Conservation (phyloP, 2,797 vertebrate species). For the Pangasius larnaudii region DNA sequence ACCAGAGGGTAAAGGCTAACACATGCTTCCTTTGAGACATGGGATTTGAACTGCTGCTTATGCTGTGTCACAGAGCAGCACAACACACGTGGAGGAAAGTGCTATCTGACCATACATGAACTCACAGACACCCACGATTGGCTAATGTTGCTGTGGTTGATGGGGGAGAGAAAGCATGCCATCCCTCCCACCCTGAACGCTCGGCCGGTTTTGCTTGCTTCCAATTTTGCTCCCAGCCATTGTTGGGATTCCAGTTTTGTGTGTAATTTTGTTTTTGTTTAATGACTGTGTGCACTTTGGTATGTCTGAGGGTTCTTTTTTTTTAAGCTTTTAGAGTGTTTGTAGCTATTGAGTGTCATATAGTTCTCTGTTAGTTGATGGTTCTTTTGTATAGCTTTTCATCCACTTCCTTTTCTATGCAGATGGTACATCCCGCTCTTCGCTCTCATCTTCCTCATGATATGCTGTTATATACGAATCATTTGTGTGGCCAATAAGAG, state of each 20-base stretch:
- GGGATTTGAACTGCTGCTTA: too few relatives aligned
- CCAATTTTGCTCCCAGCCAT: background rate
- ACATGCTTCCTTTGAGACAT: background rate
- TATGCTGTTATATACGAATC: slow-evolving; percentile 81
- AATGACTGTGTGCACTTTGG: background rate
- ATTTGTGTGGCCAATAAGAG: slow-evolving; percentile 82
- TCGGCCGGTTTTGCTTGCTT: background rate
- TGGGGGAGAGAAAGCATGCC: background rate
- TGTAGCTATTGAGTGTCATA: background rate
- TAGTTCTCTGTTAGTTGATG: background rate
- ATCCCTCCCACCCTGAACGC: background rate
- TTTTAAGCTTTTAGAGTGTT: background rate
- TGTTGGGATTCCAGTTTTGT: background rate
- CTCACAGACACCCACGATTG: background rate
- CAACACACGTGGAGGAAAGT: background rate
- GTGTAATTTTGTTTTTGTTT: background rate
- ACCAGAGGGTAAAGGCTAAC: background rate
- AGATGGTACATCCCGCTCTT: slow-evolving; percentile 83
- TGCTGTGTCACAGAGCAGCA: background rate
- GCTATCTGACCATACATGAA: background rate
- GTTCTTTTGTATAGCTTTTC: background rate
- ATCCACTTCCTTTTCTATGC: slow-evolving; percentile 41
- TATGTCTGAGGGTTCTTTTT: background rate
- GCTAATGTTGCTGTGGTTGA: background rate
- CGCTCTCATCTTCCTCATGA: slow-evolving; percentile 85